These are phyloP conservation scores for Lutjanus argentimaculatus DNA, from an alignment of 2,797 vertebrate genomes.

Conservation along the genomic window DNA sequence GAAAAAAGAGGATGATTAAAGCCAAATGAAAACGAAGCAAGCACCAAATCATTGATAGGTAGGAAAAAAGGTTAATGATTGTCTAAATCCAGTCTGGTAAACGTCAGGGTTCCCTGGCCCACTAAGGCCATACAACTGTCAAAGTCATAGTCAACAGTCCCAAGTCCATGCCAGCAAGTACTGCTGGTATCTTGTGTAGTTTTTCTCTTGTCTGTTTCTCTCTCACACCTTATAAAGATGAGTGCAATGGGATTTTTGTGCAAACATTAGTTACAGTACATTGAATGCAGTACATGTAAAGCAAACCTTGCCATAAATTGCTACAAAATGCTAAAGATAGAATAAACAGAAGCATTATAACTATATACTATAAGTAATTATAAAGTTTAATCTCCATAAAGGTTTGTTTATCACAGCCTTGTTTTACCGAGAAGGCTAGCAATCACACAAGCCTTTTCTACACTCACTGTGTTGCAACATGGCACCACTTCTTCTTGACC, in stretches of 20 bases:
- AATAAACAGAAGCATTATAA: neutral
- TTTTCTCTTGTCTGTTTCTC: slow-evolving; percentile 7
- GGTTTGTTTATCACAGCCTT: slow-evolving; percentile 24
- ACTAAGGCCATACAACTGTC: slow-evolving; percentile 45
- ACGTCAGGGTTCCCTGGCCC: slow-evolving; percentile 27
- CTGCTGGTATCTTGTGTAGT: neutral
- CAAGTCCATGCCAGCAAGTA: slow-evolving; percentile 32
- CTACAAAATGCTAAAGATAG: neutral
- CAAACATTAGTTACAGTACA: slow-evolving; percentile 10
- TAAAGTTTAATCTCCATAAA: slow-evolving; percentile 1
- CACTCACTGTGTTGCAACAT: slow-evolving; percentile 11
- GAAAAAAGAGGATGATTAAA: slow-evolving; percentile 78
- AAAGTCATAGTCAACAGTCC: slow-evolving; percentile 51
- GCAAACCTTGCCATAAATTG: neutral
- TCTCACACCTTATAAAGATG: neutral
- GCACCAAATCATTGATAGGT: slow-evolving; percentile 69
- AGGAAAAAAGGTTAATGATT: slow-evolving; percentile 67
- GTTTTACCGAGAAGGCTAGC: slow-evolving; percentile 21
- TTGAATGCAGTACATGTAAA: neutral
- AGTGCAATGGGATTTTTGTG: neutral
- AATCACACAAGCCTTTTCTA: slow-evolving; percentile 23
- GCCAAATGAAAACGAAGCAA: slow-evolving; percentile 80
- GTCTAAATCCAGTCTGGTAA: slow-evolving; percentile 45
- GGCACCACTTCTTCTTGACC: slow-evolving; percentile 21
- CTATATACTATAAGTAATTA: neutral